These are phyloP conservation scores for Lamellibrachia columna DNA, from an alignment of 2,888 invertebrate genomes.

Conservation along the genomic window DNA sequence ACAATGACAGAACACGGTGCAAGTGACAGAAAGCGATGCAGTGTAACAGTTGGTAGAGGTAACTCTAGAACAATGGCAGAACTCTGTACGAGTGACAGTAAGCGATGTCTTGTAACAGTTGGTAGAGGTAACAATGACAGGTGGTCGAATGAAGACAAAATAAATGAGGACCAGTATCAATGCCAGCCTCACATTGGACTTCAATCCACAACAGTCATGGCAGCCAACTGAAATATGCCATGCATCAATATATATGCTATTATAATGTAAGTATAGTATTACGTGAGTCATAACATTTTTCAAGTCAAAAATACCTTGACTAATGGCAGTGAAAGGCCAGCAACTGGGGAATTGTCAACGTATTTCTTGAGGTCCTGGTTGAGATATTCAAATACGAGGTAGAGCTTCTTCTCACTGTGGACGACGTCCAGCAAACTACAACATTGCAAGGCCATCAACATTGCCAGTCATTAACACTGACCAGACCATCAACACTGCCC, in stretches of 20 bases:
- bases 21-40: too few relatives aligned
- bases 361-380: conserved; percentile 92
- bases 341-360: conserved; percentile 73
- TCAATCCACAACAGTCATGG: too few relatives aligned
- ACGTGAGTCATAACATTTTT: not conserved
- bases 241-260: too few relatives aligned
- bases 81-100: conserved; percentile 93
- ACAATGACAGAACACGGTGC: too few relatives aligned
- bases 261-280: too few relatives aligned
- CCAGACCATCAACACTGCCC: not conserved
- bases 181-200: too few relatives aligned
- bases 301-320: conserved; percentile 56
- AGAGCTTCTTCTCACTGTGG: conserved; percentile 84
- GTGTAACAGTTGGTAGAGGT: too few relatives aligned
- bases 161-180: too few relatives aligned
- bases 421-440: conserved; percentile 84
- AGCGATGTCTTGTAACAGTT: conserved; percentile 86
- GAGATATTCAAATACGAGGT: conserved; percentile 93
- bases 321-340: conserved; percentile 56
- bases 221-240: too few relatives aligned
- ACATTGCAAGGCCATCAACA: not conserved
- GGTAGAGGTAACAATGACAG: conserved; percentile 71
- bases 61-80: conserved; percentile 68
- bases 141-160: not conserved
- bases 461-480: not conserved